Base-by-base conservation (phyloP, 2,888 invertebrate genomes). In the Lasioglossum oenotherae region DNA sequence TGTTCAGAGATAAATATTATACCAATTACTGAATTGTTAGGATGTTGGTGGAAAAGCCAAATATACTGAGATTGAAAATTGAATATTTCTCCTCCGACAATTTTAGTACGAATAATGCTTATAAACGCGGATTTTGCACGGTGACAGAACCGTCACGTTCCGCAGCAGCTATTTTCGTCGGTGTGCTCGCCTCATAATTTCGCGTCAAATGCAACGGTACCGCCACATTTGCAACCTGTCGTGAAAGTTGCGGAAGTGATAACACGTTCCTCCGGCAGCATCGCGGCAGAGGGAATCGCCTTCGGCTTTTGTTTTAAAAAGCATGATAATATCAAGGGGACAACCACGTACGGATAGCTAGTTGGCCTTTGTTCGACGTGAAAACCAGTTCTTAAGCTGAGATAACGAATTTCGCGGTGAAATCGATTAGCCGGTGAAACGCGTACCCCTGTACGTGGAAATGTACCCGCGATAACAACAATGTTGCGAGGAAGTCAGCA, bases 401-500 rank as follows among this genome's bases (percentile, higher is more conserved):
- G 77, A 69, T 38, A 53, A 72, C 41, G 69, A 74, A 84, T 86
- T 80, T 85, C 77, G 60, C 60, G 23, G 80, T 72, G 80, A 81
- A 86, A 86, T 78, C 80, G 85, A 80, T 85, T 67, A 74, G 41
- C 38, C 35, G 76, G 73, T 69, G 73, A 49, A 83, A 41, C 53
- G 41, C 14, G 27, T 57, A 57, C 60, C 64, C 8, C 60, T 67
- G 73, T 73, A 74, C 74, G 35, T 78, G 84, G 69, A 82, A 72
- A 23, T 69, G 69, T 69, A 35, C 38, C n/a, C 46, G 77, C 10
- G 57, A 19, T 76, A 27, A 73, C 44, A 57, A 82, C 73, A 82
- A 73, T 73, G 53, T 72, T 49, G 31, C 35, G n/a, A 12, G 38
- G 41, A n/a, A 38, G 71, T 84, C 60, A 72, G 27, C 71, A 23